phyloP scores from a whole-genome alignment of 2,888 invertebrate species.

The Cantharis nigra region DNA sequence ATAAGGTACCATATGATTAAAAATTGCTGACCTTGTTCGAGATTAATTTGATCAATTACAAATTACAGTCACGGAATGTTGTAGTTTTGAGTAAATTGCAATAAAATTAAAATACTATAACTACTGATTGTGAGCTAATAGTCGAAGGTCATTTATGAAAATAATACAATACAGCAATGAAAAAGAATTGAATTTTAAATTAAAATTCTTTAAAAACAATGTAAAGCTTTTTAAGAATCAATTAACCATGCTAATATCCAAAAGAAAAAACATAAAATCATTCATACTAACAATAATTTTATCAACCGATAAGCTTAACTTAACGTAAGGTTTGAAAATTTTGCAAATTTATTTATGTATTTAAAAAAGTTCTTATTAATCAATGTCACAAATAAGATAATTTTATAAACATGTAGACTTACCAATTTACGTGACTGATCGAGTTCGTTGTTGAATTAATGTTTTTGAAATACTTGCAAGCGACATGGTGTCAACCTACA shows the following conservation, averaged over 20 bases:
- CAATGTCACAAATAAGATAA: not conserved
- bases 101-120: not conserved
- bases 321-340: not conserved
- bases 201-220: not conserved
- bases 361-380: not conserved
- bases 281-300: not conserved
- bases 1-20: not conserved
- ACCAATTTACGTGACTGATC: conserved; percentile 51
- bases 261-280: too few species aligned
- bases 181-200: not conserved
- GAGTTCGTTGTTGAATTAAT: conserved; percentile 40
- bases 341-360: not conserved
- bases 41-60: not conserved
- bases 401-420: conserved; percentile 36
- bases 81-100: not conserved
- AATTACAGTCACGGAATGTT: not conserved
- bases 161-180: not conserved
- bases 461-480: conserved; percentile 34
- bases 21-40: not conserved
- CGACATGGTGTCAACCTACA: conserved; percentile 43
- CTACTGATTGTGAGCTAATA: not conserved
- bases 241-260: not conserved
- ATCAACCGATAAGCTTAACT: too few species aligned
- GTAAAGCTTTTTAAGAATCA: not conserved
- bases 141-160: not conserved